Conservation (phyloP, 1,140 invertebrate species). For the Atta texana region DNA sequence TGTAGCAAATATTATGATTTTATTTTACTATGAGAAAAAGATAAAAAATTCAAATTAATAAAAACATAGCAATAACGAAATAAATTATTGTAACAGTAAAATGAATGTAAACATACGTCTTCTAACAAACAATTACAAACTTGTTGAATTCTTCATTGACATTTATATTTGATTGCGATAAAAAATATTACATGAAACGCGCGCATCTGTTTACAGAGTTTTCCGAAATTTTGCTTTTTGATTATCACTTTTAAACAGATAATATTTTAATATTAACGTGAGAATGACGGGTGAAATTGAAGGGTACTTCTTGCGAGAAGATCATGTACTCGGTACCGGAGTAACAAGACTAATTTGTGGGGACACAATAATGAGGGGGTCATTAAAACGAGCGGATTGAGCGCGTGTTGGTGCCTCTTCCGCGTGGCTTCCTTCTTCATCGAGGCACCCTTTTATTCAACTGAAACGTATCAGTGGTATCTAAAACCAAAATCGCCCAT, state of each 20-base stretch:
- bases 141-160: neutral
- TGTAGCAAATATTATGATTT: constrained; percentile 11
- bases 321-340: constrained; percentile 9
- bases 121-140: neutral
- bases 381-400: constrained; percentile 73
- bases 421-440: constrained; percentile 61
- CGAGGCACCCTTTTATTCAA: constrained; percentile 60
- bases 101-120: neutral
- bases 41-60: neutral
- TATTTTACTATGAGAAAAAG: neutral
- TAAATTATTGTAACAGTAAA: neutral
- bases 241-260: neutral
- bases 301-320: constrained; percentile 29
- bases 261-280: constrained; percentile 9
- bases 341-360: constrained; percentile 78
- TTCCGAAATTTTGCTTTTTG: neutral
- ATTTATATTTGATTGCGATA: neutral
- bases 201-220: neutral
- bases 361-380: constrained; percentile 82
- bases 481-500: constrained; percentile 67
- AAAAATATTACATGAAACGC: neutral
- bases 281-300: constrained; percentile 40
- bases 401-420: constrained; percentile 67
- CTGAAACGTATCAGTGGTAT: constrained; percentile 49
- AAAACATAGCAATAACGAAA: neutral